phyloP scores from a whole-genome alignment of 2,113 vertebrate species.

The Cyprichromis sp. region DNA sequence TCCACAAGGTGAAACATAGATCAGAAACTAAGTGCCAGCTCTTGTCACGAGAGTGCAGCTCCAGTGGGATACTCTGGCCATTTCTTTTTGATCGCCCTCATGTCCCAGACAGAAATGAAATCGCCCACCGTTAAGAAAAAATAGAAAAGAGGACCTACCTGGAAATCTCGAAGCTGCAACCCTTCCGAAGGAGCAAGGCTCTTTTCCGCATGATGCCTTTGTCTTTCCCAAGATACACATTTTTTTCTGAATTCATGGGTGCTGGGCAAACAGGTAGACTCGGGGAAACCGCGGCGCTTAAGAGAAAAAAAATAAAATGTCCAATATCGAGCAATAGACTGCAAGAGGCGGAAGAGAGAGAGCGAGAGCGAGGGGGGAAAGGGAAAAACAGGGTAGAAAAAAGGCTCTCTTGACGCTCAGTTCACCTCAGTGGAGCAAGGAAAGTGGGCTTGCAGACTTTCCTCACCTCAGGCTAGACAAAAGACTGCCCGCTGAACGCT shows the following conservation, averaged over 20 bases:
- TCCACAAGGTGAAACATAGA: neutral
- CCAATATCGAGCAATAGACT: neutral
- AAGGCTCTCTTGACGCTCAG: neutral
- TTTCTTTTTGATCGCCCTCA: neutral
- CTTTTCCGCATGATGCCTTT: constrained; percentile 79
- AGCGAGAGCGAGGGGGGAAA: neutral
- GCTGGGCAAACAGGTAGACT: constrained; percentile 29
- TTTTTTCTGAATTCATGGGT: constrained; percentile 78
- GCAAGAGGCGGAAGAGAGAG: neutral
- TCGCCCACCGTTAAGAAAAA: neutral
- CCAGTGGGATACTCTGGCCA: neutral
- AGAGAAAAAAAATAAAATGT: neutral
- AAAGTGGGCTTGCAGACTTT: constrained; percentile 62
- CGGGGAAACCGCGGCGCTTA: neutral
- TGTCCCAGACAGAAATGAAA: neutral
- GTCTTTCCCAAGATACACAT: constrained; percentile 75
- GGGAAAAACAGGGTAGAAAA: neutral
- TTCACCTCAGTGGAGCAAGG: constrained; percentile 8
- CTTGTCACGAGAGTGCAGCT: neutral
- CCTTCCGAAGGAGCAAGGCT: constrained; percentile 77
- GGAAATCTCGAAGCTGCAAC: constrained; percentile 82
- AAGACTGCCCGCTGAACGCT: neutral
- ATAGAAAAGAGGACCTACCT: constrained; percentile 56
- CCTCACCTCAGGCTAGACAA: neutral
- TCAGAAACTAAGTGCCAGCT: neutral